A percentile compares a stretch with the other conserved stretches of the same genome.
phyloP scores from a whole-genome alignment of 2,888 invertebrate species.

The Hymenopus coronatus region DNA sequence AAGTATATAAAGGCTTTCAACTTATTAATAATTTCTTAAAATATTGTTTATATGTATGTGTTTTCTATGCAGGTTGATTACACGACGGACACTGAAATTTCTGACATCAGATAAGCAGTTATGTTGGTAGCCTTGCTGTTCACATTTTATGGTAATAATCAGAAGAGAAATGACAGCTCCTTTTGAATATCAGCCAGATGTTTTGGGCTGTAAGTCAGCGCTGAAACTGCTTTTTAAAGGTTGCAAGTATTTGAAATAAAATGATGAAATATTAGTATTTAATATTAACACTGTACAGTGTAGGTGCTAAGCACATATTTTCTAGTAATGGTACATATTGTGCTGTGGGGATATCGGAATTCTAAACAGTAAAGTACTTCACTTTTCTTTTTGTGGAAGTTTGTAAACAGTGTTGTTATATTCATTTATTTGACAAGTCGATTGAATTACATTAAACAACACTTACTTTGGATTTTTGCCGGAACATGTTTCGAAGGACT shows the following conservation, averaged over 20 bases:
- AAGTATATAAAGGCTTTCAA: neutral
- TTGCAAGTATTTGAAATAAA: neutral
- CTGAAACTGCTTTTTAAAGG: neutral
- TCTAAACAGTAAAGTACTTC: too few relatives aligned
- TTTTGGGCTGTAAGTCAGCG: neutral
- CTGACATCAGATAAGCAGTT: slow-evolving; percentile 65
- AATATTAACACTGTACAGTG: too few relatives aligned
- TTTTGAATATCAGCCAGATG: neutral
- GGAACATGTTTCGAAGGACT: too few relatives aligned
- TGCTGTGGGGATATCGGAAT: too few relatives aligned
- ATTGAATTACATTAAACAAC: too few relatives aligned
- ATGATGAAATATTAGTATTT: too few relatives aligned
- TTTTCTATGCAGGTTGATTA: slow-evolving; percentile 52
- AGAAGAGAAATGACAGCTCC: neutral
- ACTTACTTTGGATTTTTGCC: too few relatives aligned
- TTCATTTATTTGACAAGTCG: too few relatives aligned
- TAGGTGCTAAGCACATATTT: too few relatives aligned
- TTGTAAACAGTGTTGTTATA: too few relatives aligned
- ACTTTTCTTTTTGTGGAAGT: too few relatives aligned
- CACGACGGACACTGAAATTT: slow-evolving; percentile 61
- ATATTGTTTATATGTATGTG: neutral
- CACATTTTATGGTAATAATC: neutral
- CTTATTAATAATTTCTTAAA: neutral
- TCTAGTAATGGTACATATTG: too few relatives aligned
- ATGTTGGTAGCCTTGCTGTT: slow-evolving; percentile 55